These are phyloP conservation scores for Drosophila saltans DNA, from an alignment of 1,140 invertebrate species.

Conservation along the genomic window DNA sequence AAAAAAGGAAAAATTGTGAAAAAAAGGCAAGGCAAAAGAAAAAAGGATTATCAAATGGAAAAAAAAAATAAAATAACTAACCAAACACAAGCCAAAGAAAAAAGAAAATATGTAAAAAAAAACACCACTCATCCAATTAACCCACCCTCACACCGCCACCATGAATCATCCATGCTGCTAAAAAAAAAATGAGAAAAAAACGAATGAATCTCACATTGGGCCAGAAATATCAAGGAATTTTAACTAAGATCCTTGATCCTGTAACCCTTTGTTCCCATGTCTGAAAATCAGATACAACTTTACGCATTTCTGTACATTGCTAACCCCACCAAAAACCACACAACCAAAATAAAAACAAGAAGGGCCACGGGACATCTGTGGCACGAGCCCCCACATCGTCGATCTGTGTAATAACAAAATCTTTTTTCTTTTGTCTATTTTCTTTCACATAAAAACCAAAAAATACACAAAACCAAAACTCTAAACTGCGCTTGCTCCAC, in stretches of 20 bases:
- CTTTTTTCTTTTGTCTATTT: slow-evolving; percentile 80
- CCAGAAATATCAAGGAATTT: slow-evolving; percentile 45
- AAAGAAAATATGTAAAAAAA: slow-evolving; percentile 33
- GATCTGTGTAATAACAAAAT: slow-evolving; percentile 78
- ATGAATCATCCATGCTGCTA: slow-evolving; percentile 46
- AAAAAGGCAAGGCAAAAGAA: slow-evolving; percentile 50
- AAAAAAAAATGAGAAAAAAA: slow-evolving; percentile 36
- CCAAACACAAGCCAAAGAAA: slow-evolving; percentile 49
- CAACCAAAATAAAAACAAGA: slow-evolving; percentile 13
- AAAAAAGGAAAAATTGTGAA: slow-evolving; percentile 28
- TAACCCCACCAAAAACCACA: slow-evolving; percentile 32
- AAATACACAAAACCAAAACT: slow-evolving; percentile 66
- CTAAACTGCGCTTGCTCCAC: slow-evolving; percentile 78
- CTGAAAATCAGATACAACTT: slow-evolving; percentile 16
- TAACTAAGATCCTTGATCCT: slow-evolving; percentile 44
- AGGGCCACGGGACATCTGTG: slow-evolving; percentile 30
- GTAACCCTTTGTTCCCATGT: slow-evolving; percentile 25
- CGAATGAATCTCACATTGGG: slow-evolving; percentile 25
- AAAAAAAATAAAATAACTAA: slow-evolving; percentile 28
- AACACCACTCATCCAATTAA: slow-evolving; percentile 39
- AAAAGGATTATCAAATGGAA: slow-evolving; percentile 43
- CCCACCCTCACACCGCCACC: slow-evolving; percentile 23
- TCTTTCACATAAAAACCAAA: slow-evolving; percentile 73
- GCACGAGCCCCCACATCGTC: slow-evolving; percentile 52
- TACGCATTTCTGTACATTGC: slow-evolving; percentile 59